A percentile compares a stretch with the other conserved stretches of the same genome.
Conservation (phyloP, 2,797 vertebrate genomes). For the Phalloptychus januarius region DNA sequence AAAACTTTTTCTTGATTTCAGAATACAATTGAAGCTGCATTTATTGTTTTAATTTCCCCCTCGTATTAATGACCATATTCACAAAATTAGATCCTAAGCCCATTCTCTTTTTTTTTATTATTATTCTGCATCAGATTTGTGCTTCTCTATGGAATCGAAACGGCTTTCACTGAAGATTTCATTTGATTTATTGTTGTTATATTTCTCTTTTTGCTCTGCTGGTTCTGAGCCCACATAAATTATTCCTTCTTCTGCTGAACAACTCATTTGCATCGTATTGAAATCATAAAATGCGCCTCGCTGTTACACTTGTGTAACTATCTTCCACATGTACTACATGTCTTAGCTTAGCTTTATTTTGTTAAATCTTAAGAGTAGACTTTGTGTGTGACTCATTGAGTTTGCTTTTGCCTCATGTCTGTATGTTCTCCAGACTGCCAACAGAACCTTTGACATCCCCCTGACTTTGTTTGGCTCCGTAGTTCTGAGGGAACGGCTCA, state of each 20-base stretch:
- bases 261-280: neutral
- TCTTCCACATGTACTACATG: neutral
- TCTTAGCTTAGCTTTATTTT: neutral
- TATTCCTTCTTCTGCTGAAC: neutral
- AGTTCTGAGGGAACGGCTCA: constrained; percentile 91
- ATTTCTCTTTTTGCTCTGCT: neutral
- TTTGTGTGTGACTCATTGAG: neutral
- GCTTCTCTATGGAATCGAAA: neutral
- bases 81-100: neutral
- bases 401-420: constrained; percentile 14
- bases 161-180: neutral
- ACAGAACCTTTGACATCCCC: constrained; percentile 94
- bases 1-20: neutral
- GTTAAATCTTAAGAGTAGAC: neutral
- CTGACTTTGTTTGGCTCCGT: constrained; percentile 93
- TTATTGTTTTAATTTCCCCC: neutral
- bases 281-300: neutral
- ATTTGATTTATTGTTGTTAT: neutral
- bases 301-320: neutral
- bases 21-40: neutral
- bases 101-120: neutral
- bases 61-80: neutral
- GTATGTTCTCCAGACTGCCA: constrained; percentile 84
- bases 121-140: neutral
- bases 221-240: neutral